These are phyloP conservation scores for Caligus rogercresseyi DNA, from an alignment of 1,140 invertebrate species.

Conservation along the genomic window DNA sequence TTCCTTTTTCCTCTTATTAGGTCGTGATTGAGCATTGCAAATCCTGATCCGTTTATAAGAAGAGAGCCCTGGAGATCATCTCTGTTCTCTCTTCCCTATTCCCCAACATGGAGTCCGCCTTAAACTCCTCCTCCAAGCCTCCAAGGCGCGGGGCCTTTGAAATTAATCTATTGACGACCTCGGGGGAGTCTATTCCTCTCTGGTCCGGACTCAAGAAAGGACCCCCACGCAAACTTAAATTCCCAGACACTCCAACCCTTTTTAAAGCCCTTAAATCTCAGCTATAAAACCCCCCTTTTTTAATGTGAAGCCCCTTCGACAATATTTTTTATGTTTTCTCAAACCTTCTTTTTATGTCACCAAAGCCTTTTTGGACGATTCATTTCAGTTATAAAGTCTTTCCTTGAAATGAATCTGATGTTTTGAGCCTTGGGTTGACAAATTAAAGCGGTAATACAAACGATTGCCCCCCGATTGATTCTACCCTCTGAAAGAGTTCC, in stretches of 20 bases:
- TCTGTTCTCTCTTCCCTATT: background rate
- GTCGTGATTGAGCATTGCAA: background rate
- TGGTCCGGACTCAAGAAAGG: conserved; percentile 12
- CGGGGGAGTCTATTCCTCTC: background rate
- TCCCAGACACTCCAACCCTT: background rate
- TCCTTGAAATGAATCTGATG: too few species aligned
- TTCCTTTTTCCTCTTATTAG: too few species aligned
- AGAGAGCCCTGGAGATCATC: background rate
- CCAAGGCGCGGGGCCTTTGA: conserved; percentile 10
- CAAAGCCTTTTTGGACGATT: too few species aligned
- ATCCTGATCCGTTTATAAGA: background rate
- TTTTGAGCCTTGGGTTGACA: too few species aligned
- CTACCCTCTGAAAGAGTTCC: background rate
- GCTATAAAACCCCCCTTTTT: too few species aligned
- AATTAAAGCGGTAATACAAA: too few species aligned
- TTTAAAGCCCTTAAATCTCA: background rate
- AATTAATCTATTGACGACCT: background rate
- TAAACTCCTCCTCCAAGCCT: background rate
- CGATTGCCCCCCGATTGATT: too few species aligned
- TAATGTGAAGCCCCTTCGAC: too few species aligned
- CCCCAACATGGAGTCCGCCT: conserved; percentile 1
- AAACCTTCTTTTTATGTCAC: too few species aligned
- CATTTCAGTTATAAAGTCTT: too few species aligned
- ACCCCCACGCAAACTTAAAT: conserved; percentile 3
- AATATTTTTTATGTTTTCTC: too few species aligned